Evolutionary conservation across 1,140 invertebrate genomes (phyloP), one percentile per base, ranked within the genome.

Genomic region (Drosophila persimilis): DNA sequence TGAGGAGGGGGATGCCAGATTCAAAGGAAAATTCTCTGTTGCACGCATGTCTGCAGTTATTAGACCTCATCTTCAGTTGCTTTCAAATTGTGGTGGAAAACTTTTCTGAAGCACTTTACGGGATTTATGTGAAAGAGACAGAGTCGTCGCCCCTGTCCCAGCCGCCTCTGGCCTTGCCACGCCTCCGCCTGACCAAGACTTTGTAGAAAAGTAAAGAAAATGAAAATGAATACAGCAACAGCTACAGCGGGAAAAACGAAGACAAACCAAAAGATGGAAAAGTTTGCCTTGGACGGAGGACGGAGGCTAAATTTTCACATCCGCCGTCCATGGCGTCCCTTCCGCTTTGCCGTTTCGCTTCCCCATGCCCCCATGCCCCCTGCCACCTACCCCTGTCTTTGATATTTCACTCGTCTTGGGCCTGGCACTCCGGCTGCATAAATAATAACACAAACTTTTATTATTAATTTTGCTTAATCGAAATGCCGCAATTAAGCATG

Each of bases 391-490:
- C 43, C 31, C 22, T 35, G 48, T 70, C 67, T 73, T 67, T 51
- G 56, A 52, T 63, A 66, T 63, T 54, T 57, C 45, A 22, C 58
- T 63, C 51, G 41, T 73, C 35, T 24, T 31, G 51, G 64, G 64
- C 57, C 29, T 41, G 58, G 47, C 52, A 54, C 17, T 35, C 55
- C 55, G 63, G 61, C 67, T 80, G 72, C 72, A 55, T 64, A 86
- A 80, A 86, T 84, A 84, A 86, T 77, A 86, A 80, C 56, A 86
- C 58, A 84, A 86, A 84, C 73, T 84, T 84, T 84, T 77, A 80
- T 84, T 84, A 84, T 84, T 86, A 74, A 84, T 84, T 84, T 84
- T 86, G 74, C 80, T 84, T 84, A 84, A 84, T 84, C 80, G 80
- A 84, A 84, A 84, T 86, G 81, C 81, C 73, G 77, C 81, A 84